Base-by-base conservation (phyloP, 2,113 vertebrate species). In the Cairina moschata region DNA sequence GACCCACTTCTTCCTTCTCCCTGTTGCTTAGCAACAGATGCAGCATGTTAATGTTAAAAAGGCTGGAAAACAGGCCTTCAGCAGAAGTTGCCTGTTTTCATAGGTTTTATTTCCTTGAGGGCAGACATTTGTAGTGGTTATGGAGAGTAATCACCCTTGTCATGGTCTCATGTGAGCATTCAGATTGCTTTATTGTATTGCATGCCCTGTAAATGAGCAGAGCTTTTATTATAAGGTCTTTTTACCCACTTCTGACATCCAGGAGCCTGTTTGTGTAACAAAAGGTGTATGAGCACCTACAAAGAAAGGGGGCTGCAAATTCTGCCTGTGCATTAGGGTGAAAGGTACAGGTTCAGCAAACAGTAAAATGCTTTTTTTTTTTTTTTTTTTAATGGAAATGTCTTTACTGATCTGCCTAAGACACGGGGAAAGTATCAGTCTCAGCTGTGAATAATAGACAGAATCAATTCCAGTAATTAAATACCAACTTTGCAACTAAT, bases 1-100 rank as follows among this genome's bases (percentile, higher is more conserved):
- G 96, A 92, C 96, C 97, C 96, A 96, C 86, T 97, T 97, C 86
- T 93, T 93, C 78, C 36, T 42, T 80, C 52, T 92, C 31, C 46
- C 6, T 38, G 97, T 97, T 95, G 95, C 97, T 89, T 96, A 95
- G 97, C 96, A 97, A 97, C 96, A 87, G 83, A 91, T 89, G 73
- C 93, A 93, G 88, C 75, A 66, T 92, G 74, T 71, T 95, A 56
- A 46, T 86, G 88, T 86, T 97, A 50, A 93, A 92, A 86, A 94
- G 91, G 42, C 83, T 91, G 71, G 75, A 92, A 92, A 90, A 91
- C 42, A 71, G 86, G 82, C 87, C 88, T 90, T 83, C 82, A 68
- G 83, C 81, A 84, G 84, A 90, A 92, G 34, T 79, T 88, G 73
- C 60, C 52, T 73, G 22, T 89, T 91, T 81, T 86, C 73, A 54